Evolutionary conservation across 1,140 invertebrate species (phyloP).

Genomic region (Helicoverpa armigera): DNA sequence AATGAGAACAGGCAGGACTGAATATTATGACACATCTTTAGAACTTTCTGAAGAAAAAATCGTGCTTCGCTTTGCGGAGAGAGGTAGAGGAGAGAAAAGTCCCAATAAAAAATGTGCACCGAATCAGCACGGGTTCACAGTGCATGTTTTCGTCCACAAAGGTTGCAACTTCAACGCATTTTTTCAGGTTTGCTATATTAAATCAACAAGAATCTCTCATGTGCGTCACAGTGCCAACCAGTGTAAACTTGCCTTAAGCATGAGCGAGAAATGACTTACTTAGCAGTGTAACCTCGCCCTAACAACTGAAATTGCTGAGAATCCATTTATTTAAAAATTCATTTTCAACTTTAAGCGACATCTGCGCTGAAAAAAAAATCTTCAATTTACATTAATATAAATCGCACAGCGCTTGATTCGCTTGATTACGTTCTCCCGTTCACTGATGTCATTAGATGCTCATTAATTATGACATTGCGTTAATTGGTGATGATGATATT

Average conservation of each 20-base stretch:
- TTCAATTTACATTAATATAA: constrained; percentile 28
- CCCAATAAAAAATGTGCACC: too few relatives aligned
- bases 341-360: constrained; percentile 37
- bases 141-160: too few relatives aligned
- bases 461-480: constrained; percentile 11
- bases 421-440: not conserved
- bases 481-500: not conserved
- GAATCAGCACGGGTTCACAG: too few relatives aligned
- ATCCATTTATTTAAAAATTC: constrained; percentile 28
- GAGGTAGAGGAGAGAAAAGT: too few relatives aligned
- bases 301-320: not conserved
- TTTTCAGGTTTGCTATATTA: too few relatives aligned
- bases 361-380: constrained; percentile 30
- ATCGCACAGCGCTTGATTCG: not conserved
- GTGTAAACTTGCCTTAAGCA: not conserved
- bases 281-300: not conserved
- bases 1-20: not conserved
- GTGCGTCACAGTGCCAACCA: too few relatives aligned
- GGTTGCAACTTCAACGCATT: too few relatives aligned
- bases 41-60: not conserved
- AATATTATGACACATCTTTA: not conserved
- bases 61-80: too few relatives aligned
- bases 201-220: too few relatives aligned
- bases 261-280: not conserved
- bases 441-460: constrained; percentile 15